Base-by-base conservation (phyloP, 2,888 invertebrate genomes). In the Mythimna pallens region DNA sequence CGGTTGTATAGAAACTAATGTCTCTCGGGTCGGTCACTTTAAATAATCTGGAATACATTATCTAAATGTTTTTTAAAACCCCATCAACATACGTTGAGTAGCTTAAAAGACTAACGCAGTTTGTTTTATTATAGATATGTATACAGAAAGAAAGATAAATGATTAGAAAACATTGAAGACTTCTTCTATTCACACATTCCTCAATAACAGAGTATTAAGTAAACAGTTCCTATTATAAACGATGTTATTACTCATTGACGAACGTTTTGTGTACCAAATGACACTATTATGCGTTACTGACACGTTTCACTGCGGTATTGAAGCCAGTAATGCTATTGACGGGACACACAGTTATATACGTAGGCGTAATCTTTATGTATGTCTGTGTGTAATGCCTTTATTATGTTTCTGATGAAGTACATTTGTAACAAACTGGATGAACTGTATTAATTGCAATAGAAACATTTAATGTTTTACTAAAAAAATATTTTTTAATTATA, bases 261-360 rank as follows among this genome's bases (percentile, higher is more conserved):
- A 58, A 22, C 22, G 36, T 74, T 40, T 65, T 74, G 55, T 50
- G 3, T 22, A 14, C 40, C 50, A 30, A 62, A 57, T 73, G 64
- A 30, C 8, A 4, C 12, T 61, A 61, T 61, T 40, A 22, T 40
- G 40, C 22, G 61, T 36, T 30, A 50, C 8, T 30, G 40, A 40
- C 40, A 65, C 50, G 30, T 50, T 40, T 22, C 52, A 61, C 1
- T 25, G 20, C 30, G 20, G 14, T 50, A 74, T 65, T 50, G 74
- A 9, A 74, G 5, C 25, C 75, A n/a, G 22, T 50, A 40, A 74
- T 73, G 47, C 8, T 50, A 50, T 55, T 73, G 63, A 73, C 34
- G 62, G 54, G 20, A 22, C 47, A 47, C 17, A 10, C 40, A 22
- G 36, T 7, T 9, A 54, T n/a, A 12, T 43, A 43, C 5, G 7